Conservation (phyloP, 1,140 invertebrate species). For the Sweltsa coloradensis region DNA sequence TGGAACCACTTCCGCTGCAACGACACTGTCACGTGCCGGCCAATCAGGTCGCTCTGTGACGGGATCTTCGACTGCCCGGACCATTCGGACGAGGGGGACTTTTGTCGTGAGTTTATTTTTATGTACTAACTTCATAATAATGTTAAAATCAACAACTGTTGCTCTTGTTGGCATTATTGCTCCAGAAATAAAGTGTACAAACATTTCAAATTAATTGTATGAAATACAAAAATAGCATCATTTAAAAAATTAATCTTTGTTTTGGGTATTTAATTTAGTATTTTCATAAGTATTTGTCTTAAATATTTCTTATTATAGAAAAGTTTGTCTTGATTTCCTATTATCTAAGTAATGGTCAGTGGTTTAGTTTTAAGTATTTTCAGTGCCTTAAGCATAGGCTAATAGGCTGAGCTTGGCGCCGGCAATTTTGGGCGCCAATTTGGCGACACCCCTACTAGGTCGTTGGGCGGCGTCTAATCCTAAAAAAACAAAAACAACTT, state of each 20-base stretch:
- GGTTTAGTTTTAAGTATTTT: too few species aligned
- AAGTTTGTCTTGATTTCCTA: too few species aligned
- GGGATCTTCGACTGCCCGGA: constrained; percentile 36
- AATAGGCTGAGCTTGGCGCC: too few species aligned
- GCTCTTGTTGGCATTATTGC: neutral
- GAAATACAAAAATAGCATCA: neutral
- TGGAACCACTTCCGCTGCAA: constrained; percentile 45
- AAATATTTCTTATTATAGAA: too few species aligned
- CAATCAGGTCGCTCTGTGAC: constrained; percentile 36
- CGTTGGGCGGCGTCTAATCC: too few species aligned
- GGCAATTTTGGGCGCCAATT: too few species aligned
- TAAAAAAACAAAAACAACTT: too few species aligned
- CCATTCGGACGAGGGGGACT: constrained; percentile 38
- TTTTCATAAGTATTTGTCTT: neutral
- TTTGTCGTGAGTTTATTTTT: constrained; percentile 29
- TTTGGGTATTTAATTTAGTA: neutral
- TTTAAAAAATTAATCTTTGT: neutral
- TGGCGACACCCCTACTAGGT: too few species aligned
- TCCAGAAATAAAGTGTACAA: neutral
- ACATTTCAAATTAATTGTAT: neutral
- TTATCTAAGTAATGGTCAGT: too few species aligned
- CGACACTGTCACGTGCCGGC: constrained; percentile 35
- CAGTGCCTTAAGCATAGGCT: too few species aligned
- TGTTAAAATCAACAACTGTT: neutral
- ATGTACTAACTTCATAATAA: neutral